Evolutionary conservation across 2,113 vertebrate genomes (phyloP).

Genomic region (Mesembrinibis cayennensis): DNA sequence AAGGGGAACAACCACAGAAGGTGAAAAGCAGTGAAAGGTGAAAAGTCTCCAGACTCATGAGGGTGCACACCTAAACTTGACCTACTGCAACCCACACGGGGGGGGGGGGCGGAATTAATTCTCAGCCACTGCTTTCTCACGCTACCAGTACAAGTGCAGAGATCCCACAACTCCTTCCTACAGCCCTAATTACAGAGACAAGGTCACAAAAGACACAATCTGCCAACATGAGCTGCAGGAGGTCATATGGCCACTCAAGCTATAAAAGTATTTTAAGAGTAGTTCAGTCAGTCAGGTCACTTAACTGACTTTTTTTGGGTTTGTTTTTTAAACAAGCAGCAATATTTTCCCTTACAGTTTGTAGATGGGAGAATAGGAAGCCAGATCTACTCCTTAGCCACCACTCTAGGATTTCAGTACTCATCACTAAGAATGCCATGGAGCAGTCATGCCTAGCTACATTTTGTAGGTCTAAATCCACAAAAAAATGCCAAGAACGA

Average conservation of each 20-base stretch:
- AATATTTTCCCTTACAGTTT: neutral
- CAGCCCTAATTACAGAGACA: neutral
- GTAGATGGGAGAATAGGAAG: neutral
- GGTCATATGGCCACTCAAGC: neutral
- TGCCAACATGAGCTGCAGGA: neutral
- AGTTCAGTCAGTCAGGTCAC: constrained; percentile 17
- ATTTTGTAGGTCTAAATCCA: neutral
- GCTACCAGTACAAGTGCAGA: neutral
- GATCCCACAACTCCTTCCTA: neutral
- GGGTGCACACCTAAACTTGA: neutral
- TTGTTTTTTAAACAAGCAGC: neutral
- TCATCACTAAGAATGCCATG: neutral
- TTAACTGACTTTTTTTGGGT: neutral
- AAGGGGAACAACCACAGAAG: neutral
- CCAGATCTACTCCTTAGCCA: neutral
- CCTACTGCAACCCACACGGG: neutral
- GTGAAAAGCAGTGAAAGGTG: neutral
- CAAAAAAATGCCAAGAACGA: neutral
- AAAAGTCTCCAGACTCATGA: neutral
- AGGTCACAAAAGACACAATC: neutral
- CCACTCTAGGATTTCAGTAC: neutral
- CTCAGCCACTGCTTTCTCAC: neutral
- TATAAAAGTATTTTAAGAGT: constrained; percentile 15
- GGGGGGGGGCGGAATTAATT: too few relatives aligned
- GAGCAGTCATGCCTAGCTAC: neutral